These are phyloP conservation scores for Drosophila bifasciata DNA, from an alignment of 1,140 invertebrate genomes.

Conservation along the genomic window DNA sequence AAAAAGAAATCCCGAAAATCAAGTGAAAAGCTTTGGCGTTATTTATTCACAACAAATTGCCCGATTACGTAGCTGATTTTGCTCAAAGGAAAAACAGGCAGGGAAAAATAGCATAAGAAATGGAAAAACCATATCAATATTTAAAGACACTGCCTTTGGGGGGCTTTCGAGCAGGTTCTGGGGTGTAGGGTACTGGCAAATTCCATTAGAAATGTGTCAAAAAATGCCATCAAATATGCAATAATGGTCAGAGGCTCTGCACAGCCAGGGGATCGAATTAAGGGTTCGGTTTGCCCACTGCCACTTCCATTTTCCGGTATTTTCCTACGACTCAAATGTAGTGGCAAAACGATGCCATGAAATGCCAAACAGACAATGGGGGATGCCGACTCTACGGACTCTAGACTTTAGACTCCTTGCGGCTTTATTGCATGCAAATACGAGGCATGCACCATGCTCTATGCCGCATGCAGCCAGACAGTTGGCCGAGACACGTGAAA, in stretches of 20 bases:
- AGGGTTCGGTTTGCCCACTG: background rate
- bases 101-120: slow-evolving; percentile 8
- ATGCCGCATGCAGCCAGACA: slow-evolving; percentile 41
- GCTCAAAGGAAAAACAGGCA: background rate
- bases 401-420: slow-evolving; percentile 45
- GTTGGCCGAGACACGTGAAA: slow-evolving; percentile 76
- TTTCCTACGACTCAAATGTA: slow-evolving; percentile 51
- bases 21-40: slow-evolving; percentile 32
- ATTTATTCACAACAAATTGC: slow-evolving; percentile 66
- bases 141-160: slow-evolving; percentile 34
- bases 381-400: slow-evolving; percentile 7
- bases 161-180: background rate
- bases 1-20: slow-evolving; percentile 30
- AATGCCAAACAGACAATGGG: slow-evolving; percentile 66
- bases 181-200: slow-evolving; percentile 16
- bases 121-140: slow-evolving; percentile 42
- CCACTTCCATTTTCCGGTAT: slow-evolving; percentile 30
- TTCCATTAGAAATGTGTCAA: slow-evolving; percentile 62
- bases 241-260: slow-evolving; percentile 55
- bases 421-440: slow-evolving; percentile 74
- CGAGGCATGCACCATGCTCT: background rate
- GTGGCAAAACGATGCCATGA: slow-evolving; percentile 45
- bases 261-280: slow-evolving; percentile 26
- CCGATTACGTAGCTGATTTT: slow-evolving; percentile 42
- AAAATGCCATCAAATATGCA: slow-evolving; percentile 63